Evolutionary conservation across 2,797 vertebrate genomes (phyloP).

Genomic region (Rallus crepitans): DNA sequence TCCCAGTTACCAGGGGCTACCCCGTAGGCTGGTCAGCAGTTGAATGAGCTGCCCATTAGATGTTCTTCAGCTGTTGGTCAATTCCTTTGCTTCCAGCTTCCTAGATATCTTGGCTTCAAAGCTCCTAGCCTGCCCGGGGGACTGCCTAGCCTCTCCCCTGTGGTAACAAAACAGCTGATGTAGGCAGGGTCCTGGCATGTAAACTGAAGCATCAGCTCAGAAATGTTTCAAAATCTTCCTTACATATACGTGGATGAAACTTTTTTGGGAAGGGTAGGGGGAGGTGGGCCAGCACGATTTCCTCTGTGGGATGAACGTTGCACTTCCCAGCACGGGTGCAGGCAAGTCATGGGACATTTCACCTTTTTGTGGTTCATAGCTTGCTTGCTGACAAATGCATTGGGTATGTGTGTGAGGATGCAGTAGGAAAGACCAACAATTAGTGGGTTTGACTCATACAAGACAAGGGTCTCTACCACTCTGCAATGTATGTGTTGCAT

Average conservation of each 20-base stretch:
- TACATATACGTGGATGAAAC: neutral
- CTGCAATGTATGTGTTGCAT: neutral
- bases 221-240: neutral
- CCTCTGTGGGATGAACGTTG: conserved; percentile 14
- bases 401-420: conserved; percentile 15
- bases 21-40: conserved; percentile 12
- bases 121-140: neutral
- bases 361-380: conserved; percentile 34
- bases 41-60: conserved; percentile 2
- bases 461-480: conserved; percentile 13
- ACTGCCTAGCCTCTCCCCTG: neutral
- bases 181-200: neutral
- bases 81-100: neutral
- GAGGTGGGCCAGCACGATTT: conserved; percentile 14
- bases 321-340: neutral
- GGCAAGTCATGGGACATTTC: neutral
- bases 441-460: conserved; percentile 58
- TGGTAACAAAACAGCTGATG: neutral
- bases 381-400: conserved; percentile 40
- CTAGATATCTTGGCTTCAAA: neutral
- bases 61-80: neutral
- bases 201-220: neutral
- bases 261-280: neutral
- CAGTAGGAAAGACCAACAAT: neutral
- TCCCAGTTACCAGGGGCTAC: neutral